Base-by-base conservation (phyloP, 2,113 vertebrate species). In the Beaufortia kweichowensis region DNA sequence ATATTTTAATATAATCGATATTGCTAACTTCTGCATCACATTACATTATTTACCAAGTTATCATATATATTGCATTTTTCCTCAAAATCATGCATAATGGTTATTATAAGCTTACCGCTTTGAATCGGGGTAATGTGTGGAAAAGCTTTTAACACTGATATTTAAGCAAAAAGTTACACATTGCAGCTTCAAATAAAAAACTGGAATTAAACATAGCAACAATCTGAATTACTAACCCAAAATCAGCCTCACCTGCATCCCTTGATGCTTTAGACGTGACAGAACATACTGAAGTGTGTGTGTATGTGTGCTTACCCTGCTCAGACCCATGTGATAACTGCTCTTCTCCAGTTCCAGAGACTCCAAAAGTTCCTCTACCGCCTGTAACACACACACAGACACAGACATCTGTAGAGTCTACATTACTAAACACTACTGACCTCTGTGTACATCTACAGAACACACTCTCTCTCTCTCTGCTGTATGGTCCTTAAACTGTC, bases 331-430 rank as follows among this genome's bases (percentile, higher is more conserved):
- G 90, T 96, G 94, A 85, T 92, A 96, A 85, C 93, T 96, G 92
- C 93, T 98, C 88, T 95, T 97, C 89, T 99, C 97, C 86, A 98
- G 90, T 76, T 99, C 97, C 93, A 98, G 84, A 0, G 94, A 95
- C 85, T 98, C 96, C 87, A 99, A 87, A 10, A 98, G 93, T 82
- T 98, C 97, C 81, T 99, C 97, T 79, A 94, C 96, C 0, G 96
- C 97, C 97, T 99, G 82, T 46, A 81, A 81, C 71, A 84, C 66
- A 79, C 31, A 81, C 56, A 77, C 59, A 82, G 70, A 78, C 28
- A 15, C 67, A n/a, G n/a, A n/a, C 78, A 55, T 83, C 50, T 41
- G 67, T 75, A 64, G 75, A 77, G 82, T 79, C 33, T 59, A 71
- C 48, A 56, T 55, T 55, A 56, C 69, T 21, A 43, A 71, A 57